phyloP scores from a whole-genome alignment of 2,797 vertebrate genomes.

The Pseudotriccus pelzelni region DNA sequence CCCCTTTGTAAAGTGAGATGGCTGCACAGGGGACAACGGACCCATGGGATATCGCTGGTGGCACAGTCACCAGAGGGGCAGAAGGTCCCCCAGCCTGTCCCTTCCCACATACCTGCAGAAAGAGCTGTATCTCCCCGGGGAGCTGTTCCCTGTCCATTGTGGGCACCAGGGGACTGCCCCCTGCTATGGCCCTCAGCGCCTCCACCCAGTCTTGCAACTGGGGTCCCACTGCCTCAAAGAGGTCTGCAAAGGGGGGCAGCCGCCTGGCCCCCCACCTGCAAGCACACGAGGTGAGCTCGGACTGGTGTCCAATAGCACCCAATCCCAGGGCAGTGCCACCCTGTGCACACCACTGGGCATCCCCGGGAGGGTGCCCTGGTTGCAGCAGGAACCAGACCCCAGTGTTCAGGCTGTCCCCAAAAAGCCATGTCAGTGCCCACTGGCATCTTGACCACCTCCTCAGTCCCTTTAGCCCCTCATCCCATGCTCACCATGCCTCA shows the following conservation, averaged over 20 bases:
- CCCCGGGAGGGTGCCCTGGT: fast-evolving
- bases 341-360: not conserved
- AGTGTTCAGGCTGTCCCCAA: not conserved
- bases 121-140: slow-evolving; percentile 70
- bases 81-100: not conserved
- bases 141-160: not conserved
- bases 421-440: not conserved
- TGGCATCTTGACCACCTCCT: not conserved
- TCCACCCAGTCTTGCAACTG: slow-evolving; percentile 84
- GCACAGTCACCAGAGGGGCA: not conserved
- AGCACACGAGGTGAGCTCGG: not conserved
- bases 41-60: not conserved
- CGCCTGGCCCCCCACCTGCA: not conserved
- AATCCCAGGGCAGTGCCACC: not conserved
- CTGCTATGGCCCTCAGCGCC: slow-evolving; percentile 73
- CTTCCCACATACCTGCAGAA: slow-evolving; percentile 78
- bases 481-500: not conserved
- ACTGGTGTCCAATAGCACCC: not conserved
- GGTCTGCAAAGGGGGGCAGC: slow-evolving; percentile 16
- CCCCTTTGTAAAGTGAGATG: not conserved
- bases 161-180: not conserved
- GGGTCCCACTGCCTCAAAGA: slow-evolving; percentile 82
- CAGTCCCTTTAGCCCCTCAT: not conserved
- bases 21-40: not conserved
- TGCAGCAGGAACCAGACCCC: not conserved